These are phyloP conservation scores for Nasonia vitripennis DNA, from an alignment of 1,140 invertebrate species.

Conservation along the genomic window DNA sequence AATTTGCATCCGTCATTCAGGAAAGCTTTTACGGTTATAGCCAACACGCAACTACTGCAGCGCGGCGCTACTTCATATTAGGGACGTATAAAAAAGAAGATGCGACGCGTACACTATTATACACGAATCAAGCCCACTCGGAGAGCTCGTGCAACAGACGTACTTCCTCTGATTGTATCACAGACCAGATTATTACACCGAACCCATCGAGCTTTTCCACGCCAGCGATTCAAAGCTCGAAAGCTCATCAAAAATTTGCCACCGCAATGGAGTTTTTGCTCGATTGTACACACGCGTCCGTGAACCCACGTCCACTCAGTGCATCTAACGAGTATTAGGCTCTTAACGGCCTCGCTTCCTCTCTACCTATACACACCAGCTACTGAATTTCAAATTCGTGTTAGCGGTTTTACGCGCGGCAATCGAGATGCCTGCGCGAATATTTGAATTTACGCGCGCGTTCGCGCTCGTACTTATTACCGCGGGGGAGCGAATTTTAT, in stretches of 20 bases:
- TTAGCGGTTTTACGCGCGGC: neutral
- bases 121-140: too few species aligned
- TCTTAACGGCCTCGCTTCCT: too few species aligned
- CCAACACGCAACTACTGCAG: neutral
- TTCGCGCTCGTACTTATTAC: neutral
- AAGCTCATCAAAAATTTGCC: too few species aligned
- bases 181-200: too few species aligned
- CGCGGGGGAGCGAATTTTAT: neutral
- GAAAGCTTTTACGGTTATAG: neutral
- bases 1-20: neutral
- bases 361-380: neutral
- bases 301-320: too few species aligned
- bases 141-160: too few species aligned
- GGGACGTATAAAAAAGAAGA: neutral
- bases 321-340: too few species aligned
- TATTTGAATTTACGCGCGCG: conserved; percentile 15
- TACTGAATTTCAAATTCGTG: conserved; percentile 8
- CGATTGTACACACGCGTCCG: too few species aligned
- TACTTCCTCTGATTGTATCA: too few species aligned
- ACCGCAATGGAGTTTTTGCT: too few species aligned
- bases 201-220: too few species aligned
- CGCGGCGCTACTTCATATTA: neutral
- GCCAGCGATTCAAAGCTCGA: too few species aligned
- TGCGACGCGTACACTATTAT: neutral
- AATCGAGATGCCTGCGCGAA: neutral